These are phyloP conservation scores for Pavo muticus DNA, from an alignment of 2,113 vertebrate species.

Conservation along the genomic window DNA sequence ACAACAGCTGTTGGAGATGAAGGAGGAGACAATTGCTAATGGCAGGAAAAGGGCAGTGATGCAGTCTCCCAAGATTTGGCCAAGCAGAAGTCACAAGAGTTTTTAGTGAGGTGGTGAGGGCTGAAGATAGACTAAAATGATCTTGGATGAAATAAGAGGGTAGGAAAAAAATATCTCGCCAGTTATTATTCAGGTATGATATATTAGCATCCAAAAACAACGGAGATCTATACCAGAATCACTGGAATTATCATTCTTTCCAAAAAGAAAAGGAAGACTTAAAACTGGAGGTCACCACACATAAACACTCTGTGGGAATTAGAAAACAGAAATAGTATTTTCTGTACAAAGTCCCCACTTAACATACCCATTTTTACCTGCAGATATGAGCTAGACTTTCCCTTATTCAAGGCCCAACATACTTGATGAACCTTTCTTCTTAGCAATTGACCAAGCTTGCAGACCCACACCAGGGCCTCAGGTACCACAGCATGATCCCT, in stretches of 20 bases:
- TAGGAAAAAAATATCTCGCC: background rate
- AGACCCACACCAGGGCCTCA: background rate
- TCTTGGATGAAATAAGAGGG: background rate
- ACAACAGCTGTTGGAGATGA: background rate
- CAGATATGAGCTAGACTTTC: background rate
- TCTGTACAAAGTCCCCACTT: background rate
- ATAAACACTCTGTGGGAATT: background rate
- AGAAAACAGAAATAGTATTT: background rate
- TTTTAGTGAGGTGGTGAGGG: background rate
- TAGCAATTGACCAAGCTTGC: background rate
- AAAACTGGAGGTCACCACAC: background rate
- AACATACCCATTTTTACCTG: background rate
- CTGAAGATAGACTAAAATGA: background rate
- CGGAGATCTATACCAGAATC: background rate
- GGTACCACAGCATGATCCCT: background rate
- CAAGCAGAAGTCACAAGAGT: background rate
- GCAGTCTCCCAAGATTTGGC: background rate
- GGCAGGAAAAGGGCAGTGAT: background rate
- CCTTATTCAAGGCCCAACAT: background rate
- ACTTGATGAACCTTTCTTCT: background rate
- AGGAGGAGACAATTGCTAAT: background rate
- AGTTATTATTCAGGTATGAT: background rate
- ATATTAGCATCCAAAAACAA: background rate
- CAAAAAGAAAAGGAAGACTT: background rate
- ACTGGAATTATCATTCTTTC: background rate